Evolutionary conservation across 2,113 vertebrate genomes (phyloP), one percentile per base, ranked within the genome.

Genomic region (Leptodactylus fuscus): DNA sequence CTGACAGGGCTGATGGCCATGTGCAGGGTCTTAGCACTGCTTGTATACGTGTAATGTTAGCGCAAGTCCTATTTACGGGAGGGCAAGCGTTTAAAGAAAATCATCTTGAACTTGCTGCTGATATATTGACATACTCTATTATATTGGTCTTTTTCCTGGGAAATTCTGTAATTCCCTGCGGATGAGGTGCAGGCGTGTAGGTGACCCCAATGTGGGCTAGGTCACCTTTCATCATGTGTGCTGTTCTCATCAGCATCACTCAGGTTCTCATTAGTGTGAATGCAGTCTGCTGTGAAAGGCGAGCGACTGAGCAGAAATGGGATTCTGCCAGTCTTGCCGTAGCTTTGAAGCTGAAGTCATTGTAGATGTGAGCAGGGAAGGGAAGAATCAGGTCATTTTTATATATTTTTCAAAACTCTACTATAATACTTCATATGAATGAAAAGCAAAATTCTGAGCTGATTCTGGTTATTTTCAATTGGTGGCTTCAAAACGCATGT

Each of bases 201-300:
- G 53, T 85, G 77, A 79, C 60, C 75, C 65, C 41, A 29, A 16
- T 18, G 60, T 70, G 51, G 9, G 76, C 53, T 1, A 46, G 83
- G 83, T 70, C 75, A 20, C 13, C 15, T 78, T 70, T 79, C 32
- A 78, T 58, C 18, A 5, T 46, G 69, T 60, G 5, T 13, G 15
- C 75, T 4, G 48, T 10, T 75, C 82, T 36, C 74, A 34, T 85
- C 60, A 27, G 29, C 60, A 36, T 27, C 77, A 65, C 11, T 75
- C 75, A 70, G 38, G 60, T 67, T 79, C 83, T 85, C 83, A 85
- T 85, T 85, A 85, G 83, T 70, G 60, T 34, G 22, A 32, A 53
- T 34, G 46, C 60, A 36, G 65, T 69, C 65, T 69, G 32, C 65
- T 69, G 53, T 41, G 71, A 58, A 44, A 78, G 29, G 32, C n/a